These are phyloP conservation scores for Dioctria linearis DNA, from an alignment of 2,888 invertebrate species.

Conservation along the genomic window DNA sequence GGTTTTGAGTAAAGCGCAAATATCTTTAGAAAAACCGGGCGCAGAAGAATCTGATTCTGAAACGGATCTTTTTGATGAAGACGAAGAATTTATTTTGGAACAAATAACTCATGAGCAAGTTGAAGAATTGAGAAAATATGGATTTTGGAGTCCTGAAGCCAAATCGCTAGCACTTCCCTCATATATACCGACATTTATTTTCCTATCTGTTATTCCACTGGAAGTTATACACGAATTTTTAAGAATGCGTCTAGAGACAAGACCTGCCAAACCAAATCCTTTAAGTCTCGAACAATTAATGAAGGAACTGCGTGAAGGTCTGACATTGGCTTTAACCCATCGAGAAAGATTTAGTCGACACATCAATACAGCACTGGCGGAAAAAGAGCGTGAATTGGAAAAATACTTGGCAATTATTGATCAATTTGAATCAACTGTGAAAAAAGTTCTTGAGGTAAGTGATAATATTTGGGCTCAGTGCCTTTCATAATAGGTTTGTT, in stretches of 20 bases:
- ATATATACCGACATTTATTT: constrained; percentile 87
- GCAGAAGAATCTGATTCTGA: constrained; percentile 62
- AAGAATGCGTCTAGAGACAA: constrained; percentile 85
- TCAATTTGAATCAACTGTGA: constrained; percentile 84
- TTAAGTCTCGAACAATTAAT: constrained; percentile 90
- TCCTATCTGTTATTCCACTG: constrained; percentile 87
- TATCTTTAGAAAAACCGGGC: constrained; percentile 77
- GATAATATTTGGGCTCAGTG: neutral
- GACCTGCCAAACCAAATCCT: constrained; percentile 86
- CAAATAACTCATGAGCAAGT: constrained; percentile 68
- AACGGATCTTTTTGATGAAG: constrained; percentile 71
- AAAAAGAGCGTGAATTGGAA: constrained; percentile 71
- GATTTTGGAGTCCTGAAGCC: constrained; percentile 85
- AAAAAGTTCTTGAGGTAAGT: constrained; percentile 79
- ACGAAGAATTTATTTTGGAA: constrained; percentile 64
- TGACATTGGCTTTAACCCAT: constrained; percentile 87
- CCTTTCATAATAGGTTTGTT: constrained; percentile 4
- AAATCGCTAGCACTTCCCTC: constrained; percentile 86
- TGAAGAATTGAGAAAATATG: constrained; percentile 73
- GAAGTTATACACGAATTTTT: constrained; percentile 96
- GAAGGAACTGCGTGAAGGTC: constrained; percentile 91
- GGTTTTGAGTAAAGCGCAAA: constrained; percentile 79
- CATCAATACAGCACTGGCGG: constrained; percentile 75
- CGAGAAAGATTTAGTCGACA: constrained; percentile 83
- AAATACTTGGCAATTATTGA: constrained; percentile 76